Evolutionary conservation across 2,113 vertebrate species (phyloP).

Genomic region (Halcyon malimbica): DNA sequence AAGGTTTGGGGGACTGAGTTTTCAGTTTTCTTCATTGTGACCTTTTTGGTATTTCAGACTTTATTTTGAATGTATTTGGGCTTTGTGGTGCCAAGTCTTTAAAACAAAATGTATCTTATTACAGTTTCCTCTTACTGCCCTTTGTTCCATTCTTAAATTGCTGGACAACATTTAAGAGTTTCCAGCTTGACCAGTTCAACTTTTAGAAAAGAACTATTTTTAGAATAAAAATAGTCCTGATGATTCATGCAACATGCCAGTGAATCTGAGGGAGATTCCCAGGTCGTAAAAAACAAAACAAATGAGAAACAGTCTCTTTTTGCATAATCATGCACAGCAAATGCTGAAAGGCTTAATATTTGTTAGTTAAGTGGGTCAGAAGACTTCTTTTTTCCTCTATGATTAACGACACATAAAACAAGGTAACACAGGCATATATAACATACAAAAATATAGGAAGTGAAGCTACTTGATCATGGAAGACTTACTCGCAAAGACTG

Average conservation of each 20-base stretch:
- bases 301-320: neutral
- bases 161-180: neutral
- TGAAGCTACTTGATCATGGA: neutral
- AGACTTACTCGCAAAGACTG: neutral
- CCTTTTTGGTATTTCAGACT: neutral
- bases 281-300: neutral
- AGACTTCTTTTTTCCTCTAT: neutral
- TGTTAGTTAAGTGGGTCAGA: neutral
- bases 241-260: constrained; percentile 17
- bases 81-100: neutral
- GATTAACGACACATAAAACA: neutral
- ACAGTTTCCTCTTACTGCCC: neutral
- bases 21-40: neutral
- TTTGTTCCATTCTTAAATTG: neutral
- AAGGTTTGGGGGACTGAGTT: neutral
- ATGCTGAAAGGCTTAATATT: neutral
- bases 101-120: constrained; percentile 29
- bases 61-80: neutral
- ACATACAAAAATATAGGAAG: neutral
- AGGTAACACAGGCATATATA: neutral
- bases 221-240: neutral
- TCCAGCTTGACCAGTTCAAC: neutral
- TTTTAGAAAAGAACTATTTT: neutral
- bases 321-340: neutral
- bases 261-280: constrained; percentile 16